Percentiles rank a stretch among this genome's conserved stretches.
These are phyloP conservation scores for Crenichthys baileyi DNA, from an alignment of 2,797 vertebrate species.

Conservation along the genomic window DNA sequence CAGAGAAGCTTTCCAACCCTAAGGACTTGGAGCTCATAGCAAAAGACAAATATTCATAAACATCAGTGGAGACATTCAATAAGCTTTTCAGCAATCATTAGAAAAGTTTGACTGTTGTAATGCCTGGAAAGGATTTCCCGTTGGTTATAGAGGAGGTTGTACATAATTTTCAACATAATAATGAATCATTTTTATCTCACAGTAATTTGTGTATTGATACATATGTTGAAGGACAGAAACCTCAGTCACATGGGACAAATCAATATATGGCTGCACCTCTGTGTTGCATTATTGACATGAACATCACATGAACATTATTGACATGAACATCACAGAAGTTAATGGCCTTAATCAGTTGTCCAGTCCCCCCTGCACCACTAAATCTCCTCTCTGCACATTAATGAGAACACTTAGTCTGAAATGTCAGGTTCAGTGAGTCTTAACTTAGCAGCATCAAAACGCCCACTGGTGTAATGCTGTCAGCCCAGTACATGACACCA, in stretches of 20 bases:
- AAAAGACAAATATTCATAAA: too few species aligned
- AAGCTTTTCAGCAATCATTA: too few species aligned
- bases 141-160: too few species aligned
- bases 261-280: neutral
- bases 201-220: neutral
- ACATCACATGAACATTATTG: neutral
- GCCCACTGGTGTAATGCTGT: conserved; percentile 29
- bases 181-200: conserved; percentile 1
- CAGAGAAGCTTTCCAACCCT: too few species aligned
- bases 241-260: conserved; percentile 24
- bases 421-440: conserved; percentile 35
- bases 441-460: conserved; percentile 27
- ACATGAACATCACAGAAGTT: neutral
- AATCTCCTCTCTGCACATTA: conserved; percentile 9
- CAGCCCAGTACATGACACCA: conserved; percentile 31
- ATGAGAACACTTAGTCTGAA: conserved; percentile 18
- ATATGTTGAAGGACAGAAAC: neutral
- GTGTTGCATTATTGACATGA: neutral
- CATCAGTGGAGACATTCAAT: too few species aligned
- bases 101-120: too few species aligned
- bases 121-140: too few species aligned
- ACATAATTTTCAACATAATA: too few species aligned
- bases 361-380: conserved; percentile 7
- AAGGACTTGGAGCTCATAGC: too few species aligned
- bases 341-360: neutral